Percentiles rank a stretch among this genome's conserved stretches.
Evolutionary conservation across 2,113 vertebrate genomes (phyloP).

Genomic region (Cinclus cinclus): DNA sequence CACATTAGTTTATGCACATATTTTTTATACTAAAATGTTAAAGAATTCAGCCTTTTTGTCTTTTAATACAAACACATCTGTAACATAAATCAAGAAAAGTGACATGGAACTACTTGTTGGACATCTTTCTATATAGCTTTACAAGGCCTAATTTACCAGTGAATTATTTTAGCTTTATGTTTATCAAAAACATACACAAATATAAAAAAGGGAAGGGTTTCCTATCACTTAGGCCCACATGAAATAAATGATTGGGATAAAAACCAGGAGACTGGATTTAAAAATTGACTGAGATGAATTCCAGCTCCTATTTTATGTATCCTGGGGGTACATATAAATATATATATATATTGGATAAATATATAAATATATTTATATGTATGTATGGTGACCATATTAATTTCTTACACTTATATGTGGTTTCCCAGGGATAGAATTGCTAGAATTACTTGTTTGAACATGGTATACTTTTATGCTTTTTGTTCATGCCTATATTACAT

Average conservation of each 20-base stretch:
- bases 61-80: constrained; percentile 29
- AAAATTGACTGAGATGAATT: not conserved
- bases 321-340: not conserved
- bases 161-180: constrained; percentile 11
- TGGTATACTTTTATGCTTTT: not conserved
- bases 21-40: constrained; percentile 62
- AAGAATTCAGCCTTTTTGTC: constrained; percentile 61
- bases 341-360: not conserved
- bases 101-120: constrained; percentile 45
- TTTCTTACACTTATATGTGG: not conserved
- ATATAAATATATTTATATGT: not conserved
- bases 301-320: not conserved
- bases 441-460: not conserved
- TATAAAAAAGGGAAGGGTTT: not conserved
- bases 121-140: not conserved
- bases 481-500: not conserved
- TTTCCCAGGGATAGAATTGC: not conserved
- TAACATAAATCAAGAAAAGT: constrained; percentile 33
- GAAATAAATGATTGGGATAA: not conserved
- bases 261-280: not conserved
- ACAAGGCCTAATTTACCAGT: not conserved
- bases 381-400: rapidly evolving
- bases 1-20: constrained; percentile 67
- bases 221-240: not conserved
- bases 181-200: not conserved